Percentiles rank a stretch among this genome's conserved stretches.
Conservation (phyloP, 2,797 vertebrate species). For the Semotilus atromaculatus region DNA sequence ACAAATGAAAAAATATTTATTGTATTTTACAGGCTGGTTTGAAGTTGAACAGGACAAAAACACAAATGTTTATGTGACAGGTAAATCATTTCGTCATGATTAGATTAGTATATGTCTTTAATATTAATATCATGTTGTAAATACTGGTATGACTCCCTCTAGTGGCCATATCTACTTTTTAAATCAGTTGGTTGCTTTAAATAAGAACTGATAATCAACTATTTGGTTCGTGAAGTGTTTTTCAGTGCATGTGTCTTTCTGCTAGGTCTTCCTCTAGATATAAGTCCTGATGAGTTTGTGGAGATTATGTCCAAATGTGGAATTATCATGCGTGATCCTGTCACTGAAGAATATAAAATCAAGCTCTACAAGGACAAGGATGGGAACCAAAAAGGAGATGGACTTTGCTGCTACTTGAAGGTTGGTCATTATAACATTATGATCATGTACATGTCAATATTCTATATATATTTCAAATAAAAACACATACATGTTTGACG, state of each 20-base stretch:
- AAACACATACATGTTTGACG: not conserved
- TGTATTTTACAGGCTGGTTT: constrained; percentile 88
- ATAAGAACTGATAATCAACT: not conserved
- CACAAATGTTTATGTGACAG: constrained; percentile 95
- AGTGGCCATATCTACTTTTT: not conserved
- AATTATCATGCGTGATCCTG: constrained; percentile 93
- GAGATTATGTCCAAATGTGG: constrained; percentile 95
- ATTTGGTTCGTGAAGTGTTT: not conserved
- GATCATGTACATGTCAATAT: not conserved
- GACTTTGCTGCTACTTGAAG: constrained; percentile 97
- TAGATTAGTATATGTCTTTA: not conserved
- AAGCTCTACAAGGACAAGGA: constrained; percentile 95
- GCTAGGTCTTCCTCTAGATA: constrained; percentile 91
- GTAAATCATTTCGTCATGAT: constrained; percentile 66
- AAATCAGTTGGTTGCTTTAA: not conserved
- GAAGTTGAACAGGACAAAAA: constrained; percentile 92
- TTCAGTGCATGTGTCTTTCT: constrained; percentile 22
- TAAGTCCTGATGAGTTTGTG: constrained; percentile 90
- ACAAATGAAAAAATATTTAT: not conserved
- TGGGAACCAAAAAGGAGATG: constrained; percentile 95
- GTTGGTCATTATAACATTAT: constrained; percentile 59
- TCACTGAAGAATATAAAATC: constrained; percentile 91
- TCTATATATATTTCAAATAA: not conserved
- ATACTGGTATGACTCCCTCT: constrained; percentile 9
- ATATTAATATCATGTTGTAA: not conserved